Conservation (phyloP, 2,113 vertebrate species). For the Bujurquina vittata region DNA sequence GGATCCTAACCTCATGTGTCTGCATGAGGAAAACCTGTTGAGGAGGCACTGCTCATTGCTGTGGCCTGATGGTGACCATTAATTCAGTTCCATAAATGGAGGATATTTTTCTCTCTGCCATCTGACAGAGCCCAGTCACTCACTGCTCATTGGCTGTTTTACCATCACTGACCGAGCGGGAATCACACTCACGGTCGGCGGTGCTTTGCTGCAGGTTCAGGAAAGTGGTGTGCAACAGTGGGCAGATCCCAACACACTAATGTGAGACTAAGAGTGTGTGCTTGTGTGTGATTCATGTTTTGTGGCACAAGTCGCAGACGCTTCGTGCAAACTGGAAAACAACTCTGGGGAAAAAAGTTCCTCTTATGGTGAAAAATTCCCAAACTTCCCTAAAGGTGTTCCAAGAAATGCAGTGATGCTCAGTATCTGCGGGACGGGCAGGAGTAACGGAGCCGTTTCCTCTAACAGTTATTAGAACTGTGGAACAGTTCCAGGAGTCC, state of each 20-base stretch:
- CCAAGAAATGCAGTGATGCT: not conserved
- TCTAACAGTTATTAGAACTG: not conserved
- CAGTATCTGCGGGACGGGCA: accelerated
- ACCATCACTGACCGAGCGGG: not conserved
- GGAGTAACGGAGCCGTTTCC: not conserved
- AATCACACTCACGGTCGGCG: not conserved
- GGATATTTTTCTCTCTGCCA: too few relatives aligned
- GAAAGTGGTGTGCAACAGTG: not conserved
- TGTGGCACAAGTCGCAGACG: not conserved
- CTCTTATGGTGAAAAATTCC: accelerated
- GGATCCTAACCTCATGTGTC: not conserved
- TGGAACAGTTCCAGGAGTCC: not conserved
- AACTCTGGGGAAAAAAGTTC: not conserved
- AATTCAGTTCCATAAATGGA: too few relatives aligned
- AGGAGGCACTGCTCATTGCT: too few relatives aligned
- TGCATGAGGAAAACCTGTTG: not conserved
- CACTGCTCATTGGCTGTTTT: not conserved
- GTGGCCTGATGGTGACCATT: too few relatives aligned
- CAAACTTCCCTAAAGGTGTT: not conserved
- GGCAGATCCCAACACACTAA: not conserved
- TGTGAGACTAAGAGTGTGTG: not conserved
- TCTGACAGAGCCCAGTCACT: not conserved
- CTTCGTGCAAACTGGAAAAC: not conserved
- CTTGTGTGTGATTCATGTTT: not conserved
- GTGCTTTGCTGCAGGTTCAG: not conserved